phyloP scores from a whole-genome alignment of 1,140 invertebrate species.

The Cotesia glomerata region DNA sequence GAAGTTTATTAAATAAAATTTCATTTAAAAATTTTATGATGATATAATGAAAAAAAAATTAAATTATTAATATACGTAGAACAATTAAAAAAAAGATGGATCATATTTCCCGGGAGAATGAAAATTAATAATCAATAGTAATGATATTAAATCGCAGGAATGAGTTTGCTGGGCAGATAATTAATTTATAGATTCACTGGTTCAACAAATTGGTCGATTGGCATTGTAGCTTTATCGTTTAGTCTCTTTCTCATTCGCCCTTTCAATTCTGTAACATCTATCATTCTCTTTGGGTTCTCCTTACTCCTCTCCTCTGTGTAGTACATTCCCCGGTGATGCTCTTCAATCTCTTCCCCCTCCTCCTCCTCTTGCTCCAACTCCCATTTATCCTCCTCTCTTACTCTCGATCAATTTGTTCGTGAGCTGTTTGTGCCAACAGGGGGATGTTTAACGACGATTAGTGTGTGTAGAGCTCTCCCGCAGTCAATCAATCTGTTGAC shows the following conservation, averaged over 20 bases:
- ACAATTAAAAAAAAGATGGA: no score
- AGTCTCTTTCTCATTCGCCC: background rate
- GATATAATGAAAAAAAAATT: no score
- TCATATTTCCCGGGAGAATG: no score
- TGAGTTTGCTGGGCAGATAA: constrained; percentile 9
- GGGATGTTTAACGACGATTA: constrained; percentile 1
- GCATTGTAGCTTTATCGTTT: background rate
- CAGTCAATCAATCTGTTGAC: background rate
- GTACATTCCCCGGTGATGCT: no score
- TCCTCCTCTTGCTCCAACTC: no score
- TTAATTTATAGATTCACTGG: constrained; percentile 23
- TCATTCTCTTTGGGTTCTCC: background rate
- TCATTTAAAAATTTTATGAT: no score
- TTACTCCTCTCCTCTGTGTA: background rate
- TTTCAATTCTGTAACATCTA: background rate
- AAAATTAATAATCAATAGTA: background rate
- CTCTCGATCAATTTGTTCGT: background rate
- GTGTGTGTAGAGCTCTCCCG: background rate
- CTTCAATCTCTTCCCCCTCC: no score
- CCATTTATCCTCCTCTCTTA: background rate
- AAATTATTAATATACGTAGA: no score
- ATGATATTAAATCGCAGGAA: constrained; percentile 6
- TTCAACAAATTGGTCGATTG: constrained; percentile 25
- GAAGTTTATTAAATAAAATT: no score
- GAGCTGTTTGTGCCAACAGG: background rate